Evolutionary conservation across 2,113 vertebrate genomes (phyloP).

Genomic region (Motacilla alba): DNA sequence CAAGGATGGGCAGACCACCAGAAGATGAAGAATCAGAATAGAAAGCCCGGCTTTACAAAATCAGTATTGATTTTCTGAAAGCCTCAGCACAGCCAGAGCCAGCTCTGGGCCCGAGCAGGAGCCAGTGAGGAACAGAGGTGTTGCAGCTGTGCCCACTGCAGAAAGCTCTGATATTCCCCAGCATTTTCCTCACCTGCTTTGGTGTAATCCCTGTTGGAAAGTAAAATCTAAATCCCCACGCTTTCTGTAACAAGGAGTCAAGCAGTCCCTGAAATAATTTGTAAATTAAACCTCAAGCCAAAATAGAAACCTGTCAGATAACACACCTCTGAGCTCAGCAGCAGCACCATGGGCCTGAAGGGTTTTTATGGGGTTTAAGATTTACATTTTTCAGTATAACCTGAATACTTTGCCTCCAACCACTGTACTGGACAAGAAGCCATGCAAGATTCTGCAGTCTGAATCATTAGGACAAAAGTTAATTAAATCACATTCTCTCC

Average conservation of each 20-base stretch:
- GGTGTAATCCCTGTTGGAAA: neutral
- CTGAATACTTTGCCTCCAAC: neutral
- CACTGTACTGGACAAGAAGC: neutral
- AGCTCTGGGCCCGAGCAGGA: neutral
- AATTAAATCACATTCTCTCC: slow-evolving; percentile 68
- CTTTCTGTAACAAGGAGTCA: neutral
- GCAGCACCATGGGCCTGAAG: neutral
- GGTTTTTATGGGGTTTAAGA: neutral
- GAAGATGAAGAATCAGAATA: neutral
- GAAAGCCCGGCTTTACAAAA: neutral
- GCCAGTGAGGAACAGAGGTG: neutral
- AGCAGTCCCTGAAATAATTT: neutral
- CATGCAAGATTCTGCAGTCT: neutral
- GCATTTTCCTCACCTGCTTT: neutral
- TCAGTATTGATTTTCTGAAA: neutral
- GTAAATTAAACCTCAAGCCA: neutral
- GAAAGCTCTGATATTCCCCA: neutral
- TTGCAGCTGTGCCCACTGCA: neutral
- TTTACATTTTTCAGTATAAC: neutral
- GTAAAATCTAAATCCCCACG: neutral
- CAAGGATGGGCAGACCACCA: neutral
- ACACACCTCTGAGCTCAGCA: neutral
- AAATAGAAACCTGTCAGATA: neutral
- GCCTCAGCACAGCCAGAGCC: neutral
- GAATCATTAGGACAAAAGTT: slow-evolving; percentile 59